These are phyloP conservation scores for Netelia fuscicornis DNA, from an alignment of 2,888 invertebrate genomes.

Conservation along the genomic window DNA sequence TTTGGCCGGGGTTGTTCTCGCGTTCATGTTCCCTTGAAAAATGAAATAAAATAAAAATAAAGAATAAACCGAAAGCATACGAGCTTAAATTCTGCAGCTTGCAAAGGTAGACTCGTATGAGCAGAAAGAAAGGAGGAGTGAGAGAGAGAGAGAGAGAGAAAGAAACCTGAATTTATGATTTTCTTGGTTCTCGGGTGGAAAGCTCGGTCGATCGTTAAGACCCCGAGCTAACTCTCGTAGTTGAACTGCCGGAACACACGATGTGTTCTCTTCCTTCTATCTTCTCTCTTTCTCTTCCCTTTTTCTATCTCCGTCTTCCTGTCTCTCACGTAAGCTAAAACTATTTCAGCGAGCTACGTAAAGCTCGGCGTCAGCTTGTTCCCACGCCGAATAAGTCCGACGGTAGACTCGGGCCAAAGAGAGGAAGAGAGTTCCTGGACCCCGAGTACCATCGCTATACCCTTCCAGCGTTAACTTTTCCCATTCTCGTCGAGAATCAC, in stretches of 20 bases:
- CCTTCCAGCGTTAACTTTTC: constrained; percentile 63
- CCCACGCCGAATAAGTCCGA: constrained; percentile 37
- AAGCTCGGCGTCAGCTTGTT: constrained; percentile 53
- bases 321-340: constrained; percentile 43
- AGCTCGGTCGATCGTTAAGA: constrained; percentile 56
- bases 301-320: neutral
- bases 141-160: constrained; percentile 30
- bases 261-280: neutral
- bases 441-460: neutral
- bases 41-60: constrained; percentile 31
- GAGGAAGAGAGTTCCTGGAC: constrained; percentile 18
- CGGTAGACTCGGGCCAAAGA: constrained; percentile 13
- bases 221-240: constrained; percentile 52
- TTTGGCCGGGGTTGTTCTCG: constrained; percentile 6
- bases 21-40: constrained; percentile 1
- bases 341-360: constrained; percentile 21
- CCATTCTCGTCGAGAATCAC: constrained; percentile 60
- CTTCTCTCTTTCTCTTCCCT: constrained; percentile 9
- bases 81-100: constrained; percentile 23
- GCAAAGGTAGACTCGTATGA: neutral
- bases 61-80: constrained; percentile 36
- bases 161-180: constrained; percentile 65
- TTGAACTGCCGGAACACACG: constrained; percentile 35
- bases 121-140: constrained; percentile 15
- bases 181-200: constrained; percentile 44